phyloP scores from a whole-genome alignment of 2,113 vertebrate species.

The Pica pica region DNA sequence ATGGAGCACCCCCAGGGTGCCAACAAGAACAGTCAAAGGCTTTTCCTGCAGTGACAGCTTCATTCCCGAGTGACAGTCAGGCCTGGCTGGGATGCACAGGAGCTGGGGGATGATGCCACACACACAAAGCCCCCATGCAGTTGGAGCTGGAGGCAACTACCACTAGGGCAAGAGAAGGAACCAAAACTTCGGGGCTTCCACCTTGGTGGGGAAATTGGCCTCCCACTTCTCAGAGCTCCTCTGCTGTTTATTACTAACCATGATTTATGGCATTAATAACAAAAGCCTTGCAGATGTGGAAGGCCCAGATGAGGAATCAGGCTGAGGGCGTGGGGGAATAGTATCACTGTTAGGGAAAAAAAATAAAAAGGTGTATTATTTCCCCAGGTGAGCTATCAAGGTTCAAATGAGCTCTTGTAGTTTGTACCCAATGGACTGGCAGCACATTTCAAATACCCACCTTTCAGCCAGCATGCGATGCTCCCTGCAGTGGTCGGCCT shows the following conservation, averaged over 20 bases:
- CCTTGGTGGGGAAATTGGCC: background rate
- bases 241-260: background rate
- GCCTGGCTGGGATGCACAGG: fast-evolving
- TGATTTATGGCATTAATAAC: slow-evolving; percentile 36
- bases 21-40: slow-evolving; percentile 1
- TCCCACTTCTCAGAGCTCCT: background rate
- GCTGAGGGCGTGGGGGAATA: background rate
- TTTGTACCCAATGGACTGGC: background rate
- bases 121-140: background rate
- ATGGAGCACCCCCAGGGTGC: slow-evolving; percentile 12
- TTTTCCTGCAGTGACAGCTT: slow-evolving; percentile 41
- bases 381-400: background rate
- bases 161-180: background rate
- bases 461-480: background rate
- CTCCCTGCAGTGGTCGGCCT: background rate
- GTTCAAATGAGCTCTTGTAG: background rate
- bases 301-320: background rate
- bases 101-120: background rate
- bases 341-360: background rate
- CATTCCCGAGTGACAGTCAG: background rate
- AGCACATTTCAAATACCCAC: background rate
- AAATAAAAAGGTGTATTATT: background rate
- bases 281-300: background rate
- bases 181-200: background rate
- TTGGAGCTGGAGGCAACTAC: background rate